phyloP scores from a whole-genome alignment of 2,888 invertebrate species.

The Plusia festucae region DNA sequence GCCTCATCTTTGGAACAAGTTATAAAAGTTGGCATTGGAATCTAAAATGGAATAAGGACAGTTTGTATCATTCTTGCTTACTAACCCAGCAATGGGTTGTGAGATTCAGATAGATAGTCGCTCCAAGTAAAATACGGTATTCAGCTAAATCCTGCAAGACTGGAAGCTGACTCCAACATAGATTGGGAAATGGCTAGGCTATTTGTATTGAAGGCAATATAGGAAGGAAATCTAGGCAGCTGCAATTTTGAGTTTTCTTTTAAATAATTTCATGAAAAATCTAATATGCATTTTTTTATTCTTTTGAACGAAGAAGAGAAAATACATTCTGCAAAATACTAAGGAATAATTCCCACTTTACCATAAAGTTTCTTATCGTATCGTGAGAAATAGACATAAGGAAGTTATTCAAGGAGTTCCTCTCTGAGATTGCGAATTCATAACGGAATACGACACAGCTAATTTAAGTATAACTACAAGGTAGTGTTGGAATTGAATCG shows the following conservation, averaged over 20 bases:
- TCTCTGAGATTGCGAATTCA: conserved; percentile 16
- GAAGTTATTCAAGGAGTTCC: conserved; percentile 21
- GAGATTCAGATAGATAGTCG: too few species aligned
- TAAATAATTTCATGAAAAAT: too few species aligned
- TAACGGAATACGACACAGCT: conserved; percentile 5
- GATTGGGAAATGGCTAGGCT: too few species aligned
- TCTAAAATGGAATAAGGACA: background rate
- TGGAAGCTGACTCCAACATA: too few species aligned
- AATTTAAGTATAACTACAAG: background rate
- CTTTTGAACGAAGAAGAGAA: too few species aligned
- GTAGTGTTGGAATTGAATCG: background rate
- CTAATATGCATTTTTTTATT: too few species aligned
- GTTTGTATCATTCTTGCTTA: background rate
- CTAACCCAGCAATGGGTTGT: too few species aligned
- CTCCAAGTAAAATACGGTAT: too few species aligned
- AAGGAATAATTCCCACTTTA: background rate
- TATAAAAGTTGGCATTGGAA: background rate
- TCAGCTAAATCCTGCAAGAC: too few species aligned
- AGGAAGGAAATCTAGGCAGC: too few species aligned
- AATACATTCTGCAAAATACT: background rate
- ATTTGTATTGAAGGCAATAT: too few species aligned
- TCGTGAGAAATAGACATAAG: conserved; percentile 13
- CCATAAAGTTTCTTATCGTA: conserved; percentile 7
- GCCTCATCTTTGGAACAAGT: background rate
- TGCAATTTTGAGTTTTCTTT: too few species aligned